phyloP scores from a whole-genome alignment of 2,797 vertebrate genomes.

The Parotocinclus haroldoi region DNA sequence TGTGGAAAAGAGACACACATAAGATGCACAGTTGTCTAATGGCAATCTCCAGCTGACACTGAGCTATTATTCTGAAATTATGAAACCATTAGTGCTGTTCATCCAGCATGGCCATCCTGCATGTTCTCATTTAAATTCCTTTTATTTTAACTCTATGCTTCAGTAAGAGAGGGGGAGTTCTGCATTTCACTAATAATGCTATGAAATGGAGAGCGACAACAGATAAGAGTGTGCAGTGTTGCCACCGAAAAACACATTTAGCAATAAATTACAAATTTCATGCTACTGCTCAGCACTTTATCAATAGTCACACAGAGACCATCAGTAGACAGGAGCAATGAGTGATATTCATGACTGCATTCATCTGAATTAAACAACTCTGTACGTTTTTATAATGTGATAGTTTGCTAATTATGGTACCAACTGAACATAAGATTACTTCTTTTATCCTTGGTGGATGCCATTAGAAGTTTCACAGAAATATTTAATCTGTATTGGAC shows the following conservation, averaged over 20 bases:
- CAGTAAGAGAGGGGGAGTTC: slow-evolving; percentile 61
- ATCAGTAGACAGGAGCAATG: slow-evolving; percentile 40
- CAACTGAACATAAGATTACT: slow-evolving; percentile 37
- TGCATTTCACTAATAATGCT: slow-evolving; percentile 66
- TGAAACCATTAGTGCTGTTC: slow-evolving; percentile 69
- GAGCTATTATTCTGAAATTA: slow-evolving; percentile 71
- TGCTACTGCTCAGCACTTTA: slow-evolving; percentile 53
- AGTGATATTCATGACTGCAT: slow-evolving; percentile 47
- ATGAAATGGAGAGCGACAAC: slow-evolving; percentile 60
- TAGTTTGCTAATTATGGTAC: slow-evolving; percentile 23
- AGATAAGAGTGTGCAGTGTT: slow-evolving; percentile 53
- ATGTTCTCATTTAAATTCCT: slow-evolving; percentile 71
- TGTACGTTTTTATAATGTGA: slow-evolving; percentile 37
- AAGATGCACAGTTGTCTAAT: slow-evolving; percentile 52
- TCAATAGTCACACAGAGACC: slow-evolving; percentile 46
- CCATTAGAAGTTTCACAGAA: slow-evolving; percentile 7
- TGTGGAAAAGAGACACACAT: slow-evolving; percentile 17
- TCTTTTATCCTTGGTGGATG: slow-evolving; percentile 4
- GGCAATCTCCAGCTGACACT: slow-evolving; percentile 62
- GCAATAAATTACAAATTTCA: slow-evolving; percentile 67
- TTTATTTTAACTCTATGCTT: slow-evolving; percentile 71
- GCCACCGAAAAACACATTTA: slow-evolving; percentile 54
- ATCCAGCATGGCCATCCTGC: slow-evolving; percentile 62
- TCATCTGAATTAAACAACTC: slow-evolving; percentile 14
- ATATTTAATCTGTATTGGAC: not conserved